Evolutionary conservation across 1,140 invertebrate species (phyloP).

Genomic region (Plodia interpunctella): DNA sequence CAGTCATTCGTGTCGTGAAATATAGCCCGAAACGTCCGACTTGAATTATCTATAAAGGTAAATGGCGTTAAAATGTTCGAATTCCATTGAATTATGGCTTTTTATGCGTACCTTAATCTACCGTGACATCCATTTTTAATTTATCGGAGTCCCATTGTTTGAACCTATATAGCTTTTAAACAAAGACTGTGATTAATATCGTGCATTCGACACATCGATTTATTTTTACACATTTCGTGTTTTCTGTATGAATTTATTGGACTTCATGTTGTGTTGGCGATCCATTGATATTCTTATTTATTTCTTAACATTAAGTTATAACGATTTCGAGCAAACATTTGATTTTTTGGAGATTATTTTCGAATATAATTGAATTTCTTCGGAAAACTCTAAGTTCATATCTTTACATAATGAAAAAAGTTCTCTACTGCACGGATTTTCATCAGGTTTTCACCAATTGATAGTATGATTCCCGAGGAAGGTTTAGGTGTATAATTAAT

Average conservation of each 20-base stretch:
- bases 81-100: conserved; percentile 2
- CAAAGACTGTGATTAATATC: conserved; percentile 2
- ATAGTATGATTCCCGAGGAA: too few relatives aligned
- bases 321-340: too few relatives aligned
- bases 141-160: not conserved
- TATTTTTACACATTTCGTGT: not conserved
- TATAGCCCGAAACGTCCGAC: conserved; percentile 1
- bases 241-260: not conserved
- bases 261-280: not conserved
- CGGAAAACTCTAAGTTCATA: too few relatives aligned
- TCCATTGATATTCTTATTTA: too few relatives aligned
- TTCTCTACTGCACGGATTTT: too few relatives aligned
- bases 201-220: not conserved
- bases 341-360: too few relatives aligned
- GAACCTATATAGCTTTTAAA: not conserved
- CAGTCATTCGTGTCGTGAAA: not conserved
- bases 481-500: too few relatives aligned
- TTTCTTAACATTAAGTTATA: too few relatives aligned
- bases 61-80: conserved; percentile 5
- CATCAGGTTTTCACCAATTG: too few relatives aligned
- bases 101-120: conserved; percentile 2
- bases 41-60: conserved; percentile 5
- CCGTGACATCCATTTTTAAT: conserved; percentile 6
- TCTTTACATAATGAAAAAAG: too few relatives aligned
- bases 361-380: too few relatives aligned